Percentiles rank a stretch among this genome's conserved stretches.
These are phyloP conservation scores for Plectropomus leopardus DNA, from an alignment of 2,113 vertebrate species.

Conservation along the genomic window DNA sequence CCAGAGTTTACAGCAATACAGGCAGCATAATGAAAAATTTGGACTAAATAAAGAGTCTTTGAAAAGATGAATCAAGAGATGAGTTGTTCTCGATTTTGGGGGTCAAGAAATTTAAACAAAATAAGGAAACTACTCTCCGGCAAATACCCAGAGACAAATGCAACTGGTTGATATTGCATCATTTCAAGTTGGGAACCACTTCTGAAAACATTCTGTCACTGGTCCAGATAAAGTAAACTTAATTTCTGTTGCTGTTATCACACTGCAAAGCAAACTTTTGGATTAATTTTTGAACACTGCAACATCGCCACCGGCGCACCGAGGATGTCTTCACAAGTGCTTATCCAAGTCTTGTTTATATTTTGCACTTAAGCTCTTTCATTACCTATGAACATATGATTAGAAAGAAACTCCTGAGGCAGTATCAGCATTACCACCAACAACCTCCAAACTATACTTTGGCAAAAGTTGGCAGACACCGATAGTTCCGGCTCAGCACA, in stretches of 20 bases:
- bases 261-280: slow-evolving; percentile 9
- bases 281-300: slow-evolving; percentile 33
- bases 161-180: background rate
- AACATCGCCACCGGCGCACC: slow-evolving; percentile 5
- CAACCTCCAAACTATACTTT: slow-evolving; percentile 45
- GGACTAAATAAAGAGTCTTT: background rate
- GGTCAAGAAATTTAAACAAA: slow-evolving; percentile 2
- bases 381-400: slow-evolving; percentile 52
- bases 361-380: slow-evolving; percentile 41
- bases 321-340: slow-evolving; percentile 27
- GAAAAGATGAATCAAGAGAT: slow-evolving; percentile 9
- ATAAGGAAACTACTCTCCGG: background rate
- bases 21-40: background rate
- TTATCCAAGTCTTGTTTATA: slow-evolving; percentile 43
- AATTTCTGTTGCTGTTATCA: slow-evolving; percentile 29
- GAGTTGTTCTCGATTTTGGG: background rate
- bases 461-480: slow-evolving; percentile 45
- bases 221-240: slow-evolving; percentile 6
- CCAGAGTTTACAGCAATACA: slow-evolving; percentile 19
- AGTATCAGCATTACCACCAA: slow-evolving; percentile 22
- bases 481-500: slow-evolving; percentile 37
- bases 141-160: background rate
- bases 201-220: background rate
- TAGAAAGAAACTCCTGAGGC: slow-evolving; percentile 38
- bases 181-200: background rate